phyloP scores from a whole-genome alignment of 1,140 invertebrate genomes.

The Chrysomallon squamiferum region DNA sequence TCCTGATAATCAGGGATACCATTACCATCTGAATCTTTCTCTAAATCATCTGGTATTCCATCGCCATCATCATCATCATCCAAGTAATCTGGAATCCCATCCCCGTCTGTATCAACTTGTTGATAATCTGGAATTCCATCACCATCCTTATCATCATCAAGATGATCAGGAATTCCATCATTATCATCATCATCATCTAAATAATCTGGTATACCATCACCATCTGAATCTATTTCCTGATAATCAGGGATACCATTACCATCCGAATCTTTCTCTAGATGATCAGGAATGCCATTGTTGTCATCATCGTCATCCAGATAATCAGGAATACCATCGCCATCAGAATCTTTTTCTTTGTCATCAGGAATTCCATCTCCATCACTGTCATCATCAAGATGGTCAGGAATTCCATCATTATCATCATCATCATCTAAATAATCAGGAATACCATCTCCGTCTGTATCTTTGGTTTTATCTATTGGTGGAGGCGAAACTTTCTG shows the following conservation, averaged over 20 bases:
- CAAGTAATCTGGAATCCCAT: slow-evolving; percentile 40
- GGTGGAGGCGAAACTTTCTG: slow-evolving; percentile 10
- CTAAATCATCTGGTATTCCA: slow-evolving; percentile 38
- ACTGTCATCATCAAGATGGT: slow-evolving; percentile 39
- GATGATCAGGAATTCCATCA: slow-evolving; percentile 50
- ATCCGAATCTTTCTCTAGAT: slow-evolving; percentile 44
- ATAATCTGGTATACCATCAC: slow-evolving; percentile 48
- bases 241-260: slow-evolving; percentile 48
- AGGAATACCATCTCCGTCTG: slow-evolving; percentile 48
- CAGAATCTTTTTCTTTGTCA: slow-evolving; percentile 37
- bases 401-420: slow-evolving; percentile 52
- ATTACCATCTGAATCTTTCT: slow-evolving; percentile 49
- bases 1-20: slow-evolving; percentile 51
- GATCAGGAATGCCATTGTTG: slow-evolving; percentile 46
- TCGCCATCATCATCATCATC: slow-evolving; percentile 43
- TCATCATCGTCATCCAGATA: slow-evolving; percentile 40
- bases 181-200: slow-evolving; percentile 42
- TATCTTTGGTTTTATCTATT: slow-evolving; percentile 28
- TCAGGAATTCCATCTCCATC: slow-evolving; percentile 52
- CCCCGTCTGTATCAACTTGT: slow-evolving; percentile 44
- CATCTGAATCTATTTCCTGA: slow-evolving; percentile 37
- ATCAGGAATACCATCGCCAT: slow-evolving; percentile 45
- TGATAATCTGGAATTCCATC: slow-evolving; percentile 50
- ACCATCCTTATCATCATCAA: slow-evolving; percentile 43
- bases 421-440: slow-evolving; percentile 50